Conservation (phyloP, 2,797 vertebrate genomes). For the Sitta carolinensis region DNA sequence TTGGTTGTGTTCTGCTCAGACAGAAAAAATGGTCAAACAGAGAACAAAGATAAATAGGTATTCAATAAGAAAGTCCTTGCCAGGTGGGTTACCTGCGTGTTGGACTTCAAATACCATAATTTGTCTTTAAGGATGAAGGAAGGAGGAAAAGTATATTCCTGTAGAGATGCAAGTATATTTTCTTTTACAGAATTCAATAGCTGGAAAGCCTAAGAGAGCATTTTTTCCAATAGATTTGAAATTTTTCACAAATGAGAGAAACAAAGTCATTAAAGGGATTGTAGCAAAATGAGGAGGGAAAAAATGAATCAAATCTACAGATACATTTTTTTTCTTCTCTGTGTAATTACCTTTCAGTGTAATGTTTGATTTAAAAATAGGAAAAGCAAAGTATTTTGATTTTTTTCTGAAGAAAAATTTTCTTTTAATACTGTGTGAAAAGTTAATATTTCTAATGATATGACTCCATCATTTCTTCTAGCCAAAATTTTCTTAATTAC, state of each 20-base stretch:
- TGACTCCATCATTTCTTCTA: neutral
- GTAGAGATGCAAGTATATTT: neutral
- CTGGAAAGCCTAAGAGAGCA: neutral
- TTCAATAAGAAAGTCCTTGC: neutral
- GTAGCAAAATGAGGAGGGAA: neutral
- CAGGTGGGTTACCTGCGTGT: neutral
- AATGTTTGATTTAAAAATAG: neutral
- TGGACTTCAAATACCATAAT: neutral
- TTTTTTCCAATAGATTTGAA: neutral
- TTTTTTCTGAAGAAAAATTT: neutral
- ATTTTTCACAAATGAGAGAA: neutral
- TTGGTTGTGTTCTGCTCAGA: neutral
- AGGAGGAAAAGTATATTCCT: neutral
- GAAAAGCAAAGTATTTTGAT: neutral
- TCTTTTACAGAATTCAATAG: neutral
- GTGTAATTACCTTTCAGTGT: neutral
- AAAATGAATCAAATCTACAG: neutral
- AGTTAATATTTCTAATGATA: neutral
- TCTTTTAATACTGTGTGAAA: neutral
- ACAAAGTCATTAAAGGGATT: neutral
- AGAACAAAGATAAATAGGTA: neutral
- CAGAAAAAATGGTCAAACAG: neutral
- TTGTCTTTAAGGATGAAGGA: neutral
- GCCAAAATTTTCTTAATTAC: neutral
- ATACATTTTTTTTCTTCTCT: neutral